These are phyloP conservation scores for Notolepis coatsorum DNA, from an alignment of 2,797 vertebrate species.

Conservation along the genomic window DNA sequence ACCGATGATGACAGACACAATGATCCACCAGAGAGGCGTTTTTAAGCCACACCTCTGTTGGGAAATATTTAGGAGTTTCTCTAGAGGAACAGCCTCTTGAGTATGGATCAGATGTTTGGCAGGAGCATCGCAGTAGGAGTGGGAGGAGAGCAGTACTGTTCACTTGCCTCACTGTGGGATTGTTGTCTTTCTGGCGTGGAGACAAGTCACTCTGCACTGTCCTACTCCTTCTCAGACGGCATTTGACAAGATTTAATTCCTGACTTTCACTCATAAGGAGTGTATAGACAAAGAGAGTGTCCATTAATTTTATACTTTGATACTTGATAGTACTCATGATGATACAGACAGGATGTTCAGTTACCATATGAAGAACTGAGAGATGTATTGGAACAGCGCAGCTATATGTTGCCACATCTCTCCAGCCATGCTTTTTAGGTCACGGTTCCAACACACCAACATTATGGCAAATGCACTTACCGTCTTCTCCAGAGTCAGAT, in stretches of 20 bases:
- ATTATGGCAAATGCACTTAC: no score
- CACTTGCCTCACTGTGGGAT: constrained; percentile 39
- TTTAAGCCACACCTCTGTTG: constrained; percentile 49
- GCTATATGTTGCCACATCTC: background rate
- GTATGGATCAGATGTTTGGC: constrained; percentile 55
- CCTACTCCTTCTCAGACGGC: constrained; percentile 55
- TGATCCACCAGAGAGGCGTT: constrained; percentile 10
- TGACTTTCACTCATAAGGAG: constrained; percentile 14
- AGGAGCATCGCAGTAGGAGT: constrained; percentile 50
- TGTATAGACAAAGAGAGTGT: background rate
- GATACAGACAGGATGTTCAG: background rate
- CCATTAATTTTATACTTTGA: background rate
- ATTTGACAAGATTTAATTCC: constrained; percentile 64
- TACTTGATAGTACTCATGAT: no score
- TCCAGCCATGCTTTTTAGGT: background rate
- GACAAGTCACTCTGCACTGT: constrained; percentile 62
- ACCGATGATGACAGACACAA: constrained; percentile 21
- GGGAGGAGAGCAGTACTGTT: constrained; percentile 54
- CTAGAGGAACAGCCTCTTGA: constrained; percentile 12
- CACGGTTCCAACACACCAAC: no score
- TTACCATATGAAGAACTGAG: background rate
- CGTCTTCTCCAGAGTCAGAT: no score
- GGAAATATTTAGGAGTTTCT: constrained; percentile 55
- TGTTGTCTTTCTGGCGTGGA: constrained; percentile 60
- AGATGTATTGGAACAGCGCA: background rate